Evolutionary conservation across 1,140 invertebrate species (phyloP).

Genomic region (Drosophila nebulosa): DNA sequence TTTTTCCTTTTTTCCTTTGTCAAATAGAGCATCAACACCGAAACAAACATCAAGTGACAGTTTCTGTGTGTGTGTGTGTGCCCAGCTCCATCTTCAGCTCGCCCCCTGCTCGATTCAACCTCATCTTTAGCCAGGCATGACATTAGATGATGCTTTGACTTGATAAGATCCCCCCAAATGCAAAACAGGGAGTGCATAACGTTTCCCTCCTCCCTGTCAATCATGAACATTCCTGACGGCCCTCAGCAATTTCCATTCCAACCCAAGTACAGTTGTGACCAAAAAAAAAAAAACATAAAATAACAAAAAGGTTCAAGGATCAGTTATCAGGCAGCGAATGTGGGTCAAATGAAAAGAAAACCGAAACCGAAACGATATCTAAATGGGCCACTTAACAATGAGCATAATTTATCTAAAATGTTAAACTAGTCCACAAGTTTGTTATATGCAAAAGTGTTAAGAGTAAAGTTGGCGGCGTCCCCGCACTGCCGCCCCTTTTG

Average conservation of each 20-base stretch:
- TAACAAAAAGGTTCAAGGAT: not conserved
- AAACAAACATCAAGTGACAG: constrained; percentile 43
- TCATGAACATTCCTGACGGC: not conserved
- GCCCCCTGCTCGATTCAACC: not conserved
- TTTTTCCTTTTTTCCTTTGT: constrained; percentile 31
- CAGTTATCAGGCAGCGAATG: too few relatives aligned
- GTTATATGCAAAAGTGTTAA: not conserved
- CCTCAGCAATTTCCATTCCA: too few relatives aligned
- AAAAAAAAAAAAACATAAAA: too few relatives aligned
- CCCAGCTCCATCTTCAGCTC: not conserved
- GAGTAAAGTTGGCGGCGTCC: too few relatives aligned
- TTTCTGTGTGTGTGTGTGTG: constrained; percentile 11
- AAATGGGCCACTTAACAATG: too few relatives aligned
- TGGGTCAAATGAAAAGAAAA: too few relatives aligned
- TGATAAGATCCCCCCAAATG: constrained; percentile 19
- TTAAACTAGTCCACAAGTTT: not conserved
- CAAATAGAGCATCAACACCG: constrained; percentile 41
- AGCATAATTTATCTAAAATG: too few relatives aligned
- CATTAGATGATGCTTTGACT: constrained; percentile 50
- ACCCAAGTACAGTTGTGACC: not conserved
- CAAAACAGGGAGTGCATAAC: not conserved
- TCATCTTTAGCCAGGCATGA: constrained; percentile 37
- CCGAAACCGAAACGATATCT: too few relatives aligned
- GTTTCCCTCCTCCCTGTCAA: too few relatives aligned
- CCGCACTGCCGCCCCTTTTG: not conserved